phyloP scores from a whole-genome alignment of 2,888 invertebrate species.

The Polietes domitor region DNA sequence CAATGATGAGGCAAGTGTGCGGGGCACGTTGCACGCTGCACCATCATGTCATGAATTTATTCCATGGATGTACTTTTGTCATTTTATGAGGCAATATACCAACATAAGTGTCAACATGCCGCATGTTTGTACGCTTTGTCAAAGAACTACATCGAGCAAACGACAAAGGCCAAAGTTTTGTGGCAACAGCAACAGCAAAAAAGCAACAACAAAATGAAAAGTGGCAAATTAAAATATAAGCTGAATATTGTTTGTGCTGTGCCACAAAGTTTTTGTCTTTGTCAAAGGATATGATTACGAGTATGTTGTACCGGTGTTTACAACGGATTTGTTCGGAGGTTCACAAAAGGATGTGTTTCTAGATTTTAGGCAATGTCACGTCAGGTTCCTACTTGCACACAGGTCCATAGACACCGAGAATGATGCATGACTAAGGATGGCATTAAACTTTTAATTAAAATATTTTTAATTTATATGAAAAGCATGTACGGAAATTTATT shows the following conservation, averaged over 20 bases:
- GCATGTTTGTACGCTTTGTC: neutral
- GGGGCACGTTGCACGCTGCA: too few relatives aligned
- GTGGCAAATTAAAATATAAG: slow-evolving; percentile 5
- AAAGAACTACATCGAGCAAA: neutral
- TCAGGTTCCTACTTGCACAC: neutral
- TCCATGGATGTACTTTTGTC: neutral
- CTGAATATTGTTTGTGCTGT: neutral
- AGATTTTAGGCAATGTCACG: neutral
- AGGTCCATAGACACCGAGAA: neutral
- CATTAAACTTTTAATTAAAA: neutral
- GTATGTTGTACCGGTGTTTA: neutral
- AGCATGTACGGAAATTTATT: neutral
- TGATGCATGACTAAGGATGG: neutral
- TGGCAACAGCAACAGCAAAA: neutral
- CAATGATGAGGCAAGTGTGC: too few relatives aligned
- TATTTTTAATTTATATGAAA: slow-evolving; percentile 2
- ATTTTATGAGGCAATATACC: neutral
- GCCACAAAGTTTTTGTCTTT: neutral
- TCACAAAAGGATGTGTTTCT: neutral
- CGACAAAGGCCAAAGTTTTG: neutral
- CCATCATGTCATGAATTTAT: too few relatives aligned
- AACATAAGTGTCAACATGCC: too few relatives aligned
- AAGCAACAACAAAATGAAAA: neutral
- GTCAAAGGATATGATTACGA: neutral
- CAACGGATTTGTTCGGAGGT: neutral